A percentile compares a stretch with the other conserved stretches of the same genome.
Evolutionary conservation across 1,140 invertebrate genomes (phyloP).

Genomic region (Listronotus oregonensis): DNA sequence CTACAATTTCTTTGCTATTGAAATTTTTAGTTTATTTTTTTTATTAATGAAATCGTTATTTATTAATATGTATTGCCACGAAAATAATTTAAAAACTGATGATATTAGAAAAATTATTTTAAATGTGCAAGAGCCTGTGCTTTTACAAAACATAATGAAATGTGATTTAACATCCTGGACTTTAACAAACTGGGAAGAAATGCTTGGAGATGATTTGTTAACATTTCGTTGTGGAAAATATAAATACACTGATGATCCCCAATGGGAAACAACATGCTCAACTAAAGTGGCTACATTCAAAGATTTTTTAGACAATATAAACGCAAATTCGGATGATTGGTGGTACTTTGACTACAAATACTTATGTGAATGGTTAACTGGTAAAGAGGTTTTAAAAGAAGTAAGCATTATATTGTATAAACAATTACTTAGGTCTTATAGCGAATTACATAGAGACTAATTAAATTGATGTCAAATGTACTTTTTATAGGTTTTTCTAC

Average conservation of each 20-base stretch:
- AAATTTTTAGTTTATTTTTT: no score
- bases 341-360: slow-evolving; percentile 88
- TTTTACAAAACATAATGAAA: slow-evolving; percentile 44
- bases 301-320: slow-evolving; percentile 64
- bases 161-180: slow-evolving; percentile 59
- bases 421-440: no score
- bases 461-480: slow-evolving; percentile 9
- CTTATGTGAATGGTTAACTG: slow-evolving; percentile 70
- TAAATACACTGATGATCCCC: slow-evolving; percentile 61
- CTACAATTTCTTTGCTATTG: no score
- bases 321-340: slow-evolving; percentile 61
- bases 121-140: slow-evolving; percentile 43
- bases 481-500: background rate
- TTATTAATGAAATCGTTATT: no score
- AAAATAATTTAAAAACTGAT: no score
- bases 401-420: slow-evolving; percentile 52
- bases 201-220: slow-evolving; percentile 54
- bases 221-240: slow-evolving; percentile 59
- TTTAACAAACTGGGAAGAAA: slow-evolving; percentile 55
- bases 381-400: slow-evolving; percentile 64
- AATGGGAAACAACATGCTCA: slow-evolving; percentile 75
- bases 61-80: no score
- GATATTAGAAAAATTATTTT: slow-evolving; percentile 25
- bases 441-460: no score
- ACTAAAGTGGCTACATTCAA: slow-evolving; percentile 63